phyloP scores from a whole-genome alignment of 1,140 invertebrate species.

The Nylanderia fulva region DNA sequence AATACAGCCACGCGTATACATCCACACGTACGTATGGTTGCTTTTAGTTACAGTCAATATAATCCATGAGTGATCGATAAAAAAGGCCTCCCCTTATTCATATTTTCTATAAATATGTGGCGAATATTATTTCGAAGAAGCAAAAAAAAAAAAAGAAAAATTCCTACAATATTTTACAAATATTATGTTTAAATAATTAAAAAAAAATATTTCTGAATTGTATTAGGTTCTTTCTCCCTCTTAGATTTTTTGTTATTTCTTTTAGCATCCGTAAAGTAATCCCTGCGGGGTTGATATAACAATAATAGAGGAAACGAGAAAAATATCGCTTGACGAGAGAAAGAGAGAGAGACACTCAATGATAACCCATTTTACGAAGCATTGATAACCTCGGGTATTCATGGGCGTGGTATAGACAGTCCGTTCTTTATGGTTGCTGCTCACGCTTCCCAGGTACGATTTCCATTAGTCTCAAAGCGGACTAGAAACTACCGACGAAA shows the following conservation, averaged over 20 bases:
- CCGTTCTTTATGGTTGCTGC: conserved; percentile 35
- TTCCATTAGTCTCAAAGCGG: conserved; percentile 36
- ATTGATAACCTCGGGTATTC: conserved; percentile 33
- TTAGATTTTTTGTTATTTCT: neutral
- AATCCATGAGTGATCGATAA: neutral
- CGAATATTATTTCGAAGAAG: neutral
- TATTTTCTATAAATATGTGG: neutral
- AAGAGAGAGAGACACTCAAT: neutral
- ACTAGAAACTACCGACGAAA: conserved; percentile 29
- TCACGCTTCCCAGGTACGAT: conserved; percentile 37
- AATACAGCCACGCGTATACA: neutral
- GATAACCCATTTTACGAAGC: conserved; percentile 37
- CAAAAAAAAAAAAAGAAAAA: neutral
- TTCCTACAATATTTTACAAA: neutral
- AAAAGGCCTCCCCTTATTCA: neutral
- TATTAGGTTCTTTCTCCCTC: neutral
- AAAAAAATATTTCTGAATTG: neutral
- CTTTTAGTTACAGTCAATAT: neutral
- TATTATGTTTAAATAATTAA: neutral
- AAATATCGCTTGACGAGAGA: conserved; percentile 5
- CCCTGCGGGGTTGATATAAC: neutral
- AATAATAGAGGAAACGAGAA: neutral
- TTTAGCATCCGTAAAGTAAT: conserved; percentile 1
- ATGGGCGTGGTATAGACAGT: conserved; percentile 20
- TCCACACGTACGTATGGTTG: neutral